These are phyloP conservation scores for Tor tambroides DNA, from an alignment of 2,113 vertebrate genomes.

Conservation along the genomic window DNA sequence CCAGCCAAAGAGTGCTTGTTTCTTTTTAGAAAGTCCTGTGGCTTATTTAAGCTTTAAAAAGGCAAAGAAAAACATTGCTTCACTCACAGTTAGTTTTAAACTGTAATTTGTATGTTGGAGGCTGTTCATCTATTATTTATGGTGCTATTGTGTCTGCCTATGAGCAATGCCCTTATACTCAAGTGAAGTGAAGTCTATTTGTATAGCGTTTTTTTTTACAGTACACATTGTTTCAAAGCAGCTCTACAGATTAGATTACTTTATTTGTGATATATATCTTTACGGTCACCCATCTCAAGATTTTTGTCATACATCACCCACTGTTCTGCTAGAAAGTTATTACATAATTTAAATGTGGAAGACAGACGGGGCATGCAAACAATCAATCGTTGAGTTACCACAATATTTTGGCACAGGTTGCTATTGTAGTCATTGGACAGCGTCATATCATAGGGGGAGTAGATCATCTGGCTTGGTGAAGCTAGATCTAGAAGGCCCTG, in stretches of 20 bases:
- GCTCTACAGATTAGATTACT: not conserved
- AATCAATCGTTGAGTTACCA: too few relatives aligned
- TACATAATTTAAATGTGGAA: too few relatives aligned
- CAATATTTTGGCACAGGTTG: too few relatives aligned
- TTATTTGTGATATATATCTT: not conserved
- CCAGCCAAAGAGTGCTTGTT: conserved; percentile 25
- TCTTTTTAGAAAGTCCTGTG: conserved; percentile 43
- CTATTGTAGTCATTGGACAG: too few relatives aligned
- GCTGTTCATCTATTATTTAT: conserved; percentile 54
- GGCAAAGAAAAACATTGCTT: conserved; percentile 58
- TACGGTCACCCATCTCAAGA: not conserved
- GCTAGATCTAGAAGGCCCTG: too few relatives aligned
- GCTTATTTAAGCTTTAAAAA: conserved; percentile 53
- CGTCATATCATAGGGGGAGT: too few relatives aligned
- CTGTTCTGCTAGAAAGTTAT: too few relatives aligned
- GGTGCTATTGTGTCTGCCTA: conserved; percentile 31
- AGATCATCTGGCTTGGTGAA: too few relatives aligned
- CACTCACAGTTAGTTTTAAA: conserved; percentile 48
- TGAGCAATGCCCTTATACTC: not conserved
- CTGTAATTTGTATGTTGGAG: conserved; percentile 55
- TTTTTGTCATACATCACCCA: too few relatives aligned
- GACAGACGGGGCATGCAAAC: too few relatives aligned
- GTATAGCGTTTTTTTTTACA: not conserved
- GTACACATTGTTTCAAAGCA: not conserved
- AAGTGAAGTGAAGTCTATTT: not conserved